Conservation (phyloP, 2,797 vertebrate genomes). For the Syndactyla subalaris region DNA sequence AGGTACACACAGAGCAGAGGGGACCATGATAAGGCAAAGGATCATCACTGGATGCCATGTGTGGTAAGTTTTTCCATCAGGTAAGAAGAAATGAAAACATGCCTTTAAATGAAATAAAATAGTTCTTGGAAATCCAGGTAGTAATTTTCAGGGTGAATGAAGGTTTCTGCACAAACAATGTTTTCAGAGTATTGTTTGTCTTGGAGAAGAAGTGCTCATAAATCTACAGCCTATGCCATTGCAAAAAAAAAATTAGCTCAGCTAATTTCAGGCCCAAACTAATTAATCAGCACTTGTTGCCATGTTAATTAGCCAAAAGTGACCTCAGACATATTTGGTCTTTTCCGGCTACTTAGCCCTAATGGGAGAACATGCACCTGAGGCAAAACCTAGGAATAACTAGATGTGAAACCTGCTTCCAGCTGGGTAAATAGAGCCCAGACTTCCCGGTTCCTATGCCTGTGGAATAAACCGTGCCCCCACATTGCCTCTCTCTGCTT, state of each 20-base stretch:
- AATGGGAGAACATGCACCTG: constrained; percentile 55
- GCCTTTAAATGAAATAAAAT: background rate
- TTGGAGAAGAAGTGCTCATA: constrained; percentile 21
- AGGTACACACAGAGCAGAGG: background rate
- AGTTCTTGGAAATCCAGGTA: constrained; percentile 5
- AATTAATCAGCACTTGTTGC: constrained; percentile 65
- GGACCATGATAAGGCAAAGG: background rate
- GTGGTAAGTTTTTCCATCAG: background rate
- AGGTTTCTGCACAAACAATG: background rate
- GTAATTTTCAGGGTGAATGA: constrained; percentile 19
- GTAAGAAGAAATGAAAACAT: background rate
- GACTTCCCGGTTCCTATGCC: background rate
- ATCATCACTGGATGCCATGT: background rate
- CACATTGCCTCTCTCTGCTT: background rate
- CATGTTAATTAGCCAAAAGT: constrained; percentile 62
- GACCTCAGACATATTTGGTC: constrained; percentile 42
- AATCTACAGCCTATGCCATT: background rate
- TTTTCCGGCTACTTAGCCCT: constrained; percentile 32
- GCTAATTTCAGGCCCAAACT: constrained; percentile 28
- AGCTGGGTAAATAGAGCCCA: constrained; percentile 68
- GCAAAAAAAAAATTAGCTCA: constrained; percentile 20
- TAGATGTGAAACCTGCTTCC: background rate
- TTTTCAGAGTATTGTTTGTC: constrained; percentile 44
- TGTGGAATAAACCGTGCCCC: background rate
- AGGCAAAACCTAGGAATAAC: constrained; percentile 48